A percentile compares a stretch with the other conserved stretches of the same genome.
phyloP scores from a whole-genome alignment of 2,113 vertebrate species.

The Takifugu flavidus region DNA sequence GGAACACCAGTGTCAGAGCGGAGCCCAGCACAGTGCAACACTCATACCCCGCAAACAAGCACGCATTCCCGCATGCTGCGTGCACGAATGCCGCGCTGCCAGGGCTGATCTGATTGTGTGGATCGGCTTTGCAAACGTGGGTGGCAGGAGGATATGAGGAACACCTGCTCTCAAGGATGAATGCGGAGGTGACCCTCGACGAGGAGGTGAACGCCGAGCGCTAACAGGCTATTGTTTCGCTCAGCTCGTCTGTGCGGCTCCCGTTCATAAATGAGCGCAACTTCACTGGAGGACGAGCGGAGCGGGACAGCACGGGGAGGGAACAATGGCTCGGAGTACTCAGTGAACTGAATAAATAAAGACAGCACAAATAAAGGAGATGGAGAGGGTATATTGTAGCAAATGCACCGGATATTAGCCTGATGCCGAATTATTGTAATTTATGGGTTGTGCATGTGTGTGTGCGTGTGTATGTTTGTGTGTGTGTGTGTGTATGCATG shows the following conservation, averaged over 20 bases:
- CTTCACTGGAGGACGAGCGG: constrained; percentile 10
- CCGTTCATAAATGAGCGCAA: constrained; percentile 18
- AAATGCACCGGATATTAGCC: constrained; percentile 5
- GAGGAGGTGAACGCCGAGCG: not conserved
- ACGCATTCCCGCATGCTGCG: constrained; percentile 1
- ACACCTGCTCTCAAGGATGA: constrained; percentile 10
- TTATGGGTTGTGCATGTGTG: constrained; percentile 19
- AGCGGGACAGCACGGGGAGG: constrained; percentile 15
- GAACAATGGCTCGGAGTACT: constrained; percentile 24
- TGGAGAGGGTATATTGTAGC: constrained; percentile 19
- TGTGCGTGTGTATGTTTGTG: constrained; percentile 2
- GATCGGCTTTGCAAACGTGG: constrained; percentile 34
- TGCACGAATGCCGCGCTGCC: no score
- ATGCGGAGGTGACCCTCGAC: constrained; percentile 10
- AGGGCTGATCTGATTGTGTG: constrained; percentile 14
- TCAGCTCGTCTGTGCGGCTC: constrained; percentile 4
- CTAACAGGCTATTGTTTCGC: constrained; percentile 15
- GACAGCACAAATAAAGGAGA: constrained; percentile 11
- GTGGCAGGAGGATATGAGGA: constrained; percentile 1
- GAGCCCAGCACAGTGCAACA: constrained; percentile 43
- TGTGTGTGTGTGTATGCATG: constrained; percentile 11
- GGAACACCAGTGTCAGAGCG: constrained; percentile 40
- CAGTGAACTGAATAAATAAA: constrained; percentile 20
- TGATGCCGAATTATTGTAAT: constrained; percentile 24
- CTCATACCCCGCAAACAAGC: constrained; percentile 21